Conservation (phyloP, 1,140 invertebrate species). For the Eueides isabella region DNA sequence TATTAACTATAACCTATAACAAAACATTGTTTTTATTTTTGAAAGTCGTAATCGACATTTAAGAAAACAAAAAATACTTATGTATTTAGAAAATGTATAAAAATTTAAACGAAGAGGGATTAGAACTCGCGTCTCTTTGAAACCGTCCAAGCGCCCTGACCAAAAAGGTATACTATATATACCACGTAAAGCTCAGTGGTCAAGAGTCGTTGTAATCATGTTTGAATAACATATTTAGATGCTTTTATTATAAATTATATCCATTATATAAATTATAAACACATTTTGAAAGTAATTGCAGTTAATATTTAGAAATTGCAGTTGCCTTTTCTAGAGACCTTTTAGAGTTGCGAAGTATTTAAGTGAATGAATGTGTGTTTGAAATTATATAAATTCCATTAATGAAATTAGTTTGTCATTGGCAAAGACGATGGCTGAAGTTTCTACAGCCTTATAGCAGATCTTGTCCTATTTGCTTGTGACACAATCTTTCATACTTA, state of each 20-base stretch:
- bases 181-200: no score
- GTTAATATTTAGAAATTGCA: slow-evolving; percentile 9
- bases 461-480: slow-evolving; percentile 23
- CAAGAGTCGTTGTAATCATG: background rate
- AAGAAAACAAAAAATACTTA: no score
- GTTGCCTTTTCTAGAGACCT: background rate
- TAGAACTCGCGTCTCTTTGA: no score
- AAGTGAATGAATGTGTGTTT: slow-evolving; percentile 56
- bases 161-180: no score
- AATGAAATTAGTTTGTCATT: slow-evolving; percentile 72
- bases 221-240: background rate
- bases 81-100: no score
- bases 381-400: slow-evolving; percentile 78
- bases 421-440: slow-evolving; percentile 54
- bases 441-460: slow-evolving; percentile 37
- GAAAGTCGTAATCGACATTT: no score
- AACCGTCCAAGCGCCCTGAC: no score
- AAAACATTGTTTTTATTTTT: no score
- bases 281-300: background rate
- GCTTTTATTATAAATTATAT: background rate
- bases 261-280: background rate
- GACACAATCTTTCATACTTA: slow-evolving; percentile 14
- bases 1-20: no score
- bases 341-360: slow-evolving; percentile 38
- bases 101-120: no score